phyloP scores from a whole-genome alignment of 1,140 invertebrate genomes.

The Mactra quadrangularis region DNA sequence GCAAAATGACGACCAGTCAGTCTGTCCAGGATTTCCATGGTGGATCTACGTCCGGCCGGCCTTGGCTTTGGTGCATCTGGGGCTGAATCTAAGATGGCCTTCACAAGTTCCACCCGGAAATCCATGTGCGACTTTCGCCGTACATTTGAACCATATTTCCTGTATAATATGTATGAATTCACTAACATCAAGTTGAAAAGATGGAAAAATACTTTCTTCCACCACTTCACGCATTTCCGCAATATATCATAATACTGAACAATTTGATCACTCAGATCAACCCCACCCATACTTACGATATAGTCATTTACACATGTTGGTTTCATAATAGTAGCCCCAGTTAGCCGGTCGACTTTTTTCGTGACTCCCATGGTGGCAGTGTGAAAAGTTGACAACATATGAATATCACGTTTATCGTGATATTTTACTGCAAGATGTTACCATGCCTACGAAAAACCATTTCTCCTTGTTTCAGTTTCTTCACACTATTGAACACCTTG shows the following conservation, averaged over 20 bases:
- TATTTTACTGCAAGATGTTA: conserved; percentile 10
- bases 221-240: conserved; percentile 45
- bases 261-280: conserved; percentile 54
- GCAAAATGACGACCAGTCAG: not conserved
- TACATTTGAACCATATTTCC: not conserved
- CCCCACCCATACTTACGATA: conserved; percentile 32
- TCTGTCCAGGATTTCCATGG: not conserved
- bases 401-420: conserved; percentile 20
- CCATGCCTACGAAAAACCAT: not conserved
- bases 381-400: conserved; percentile 33
- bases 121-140: not conserved
- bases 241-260: conserved; percentile 16
- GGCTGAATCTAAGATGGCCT: not conserved
- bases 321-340: conserved; percentile 9
- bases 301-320: conserved; percentile 16
- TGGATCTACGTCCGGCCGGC: not conserved
- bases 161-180: conserved; percentile 42
- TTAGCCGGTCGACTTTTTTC: not conserved
- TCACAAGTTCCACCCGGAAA: conserved; percentile 13
- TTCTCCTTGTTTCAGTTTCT: conserved; percentile 13
- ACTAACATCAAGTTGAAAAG: conserved; percentile 2
- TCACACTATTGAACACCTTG: conserved; percentile 2
- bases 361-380: not conserved
- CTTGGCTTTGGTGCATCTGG: not conserved
- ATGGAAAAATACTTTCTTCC: conserved; percentile 54